These are phyloP conservation scores for Drosophila pectinifera DNA, from an alignment of 1,140 invertebrate species.

Conservation along the genomic window DNA sequence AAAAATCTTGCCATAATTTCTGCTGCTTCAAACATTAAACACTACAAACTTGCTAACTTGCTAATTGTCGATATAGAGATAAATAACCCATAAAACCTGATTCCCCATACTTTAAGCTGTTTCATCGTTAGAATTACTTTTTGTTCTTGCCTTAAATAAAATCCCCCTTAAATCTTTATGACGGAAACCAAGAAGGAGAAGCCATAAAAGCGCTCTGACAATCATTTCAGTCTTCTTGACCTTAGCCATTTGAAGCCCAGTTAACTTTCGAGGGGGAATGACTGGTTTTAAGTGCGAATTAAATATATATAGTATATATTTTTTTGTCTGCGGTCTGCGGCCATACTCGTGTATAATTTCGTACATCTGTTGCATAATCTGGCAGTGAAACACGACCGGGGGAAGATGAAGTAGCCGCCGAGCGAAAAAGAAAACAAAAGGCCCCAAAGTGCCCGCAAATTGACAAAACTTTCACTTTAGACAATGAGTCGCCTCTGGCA, in stretches of 20 bases:
- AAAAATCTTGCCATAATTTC: not conserved
- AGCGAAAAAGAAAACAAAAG: slow-evolving; percentile 38
- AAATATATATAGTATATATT: slow-evolving; percentile 1
- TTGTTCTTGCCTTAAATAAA: not conserved
- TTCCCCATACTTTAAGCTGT: not conserved
- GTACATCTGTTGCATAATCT: slow-evolving; percentile 47
- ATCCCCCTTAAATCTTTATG: not conserved
- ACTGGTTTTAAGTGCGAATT: slow-evolving; percentile 39
- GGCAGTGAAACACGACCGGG: slow-evolving; percentile 34
- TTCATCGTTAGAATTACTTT: slow-evolving; percentile 3
- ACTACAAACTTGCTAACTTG: not conserved
- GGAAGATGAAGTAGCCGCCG: slow-evolving; percentile 18
- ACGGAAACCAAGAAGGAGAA: slow-evolving; percentile 6
- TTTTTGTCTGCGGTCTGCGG: slow-evolving; percentile 8
- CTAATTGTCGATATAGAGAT: not conserved
- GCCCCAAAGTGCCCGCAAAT: slow-evolving; percentile 49
- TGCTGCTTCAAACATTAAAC: not conserved
- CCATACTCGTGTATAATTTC: slow-evolving; percentile 17
- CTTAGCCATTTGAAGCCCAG: slow-evolving; percentile 33
- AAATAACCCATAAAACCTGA: slow-evolving; percentile 1
- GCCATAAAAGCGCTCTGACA: not conserved
- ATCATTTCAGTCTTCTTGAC: slow-evolving; percentile 12
- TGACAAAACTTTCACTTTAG: slow-evolving; percentile 71
- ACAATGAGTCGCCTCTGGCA: slow-evolving; percentile 52
- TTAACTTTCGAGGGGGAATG: slow-evolving; percentile 13